Conservation (phyloP, 2,888 invertebrate species). For the Mongoloraphidia duomilia region DNA sequence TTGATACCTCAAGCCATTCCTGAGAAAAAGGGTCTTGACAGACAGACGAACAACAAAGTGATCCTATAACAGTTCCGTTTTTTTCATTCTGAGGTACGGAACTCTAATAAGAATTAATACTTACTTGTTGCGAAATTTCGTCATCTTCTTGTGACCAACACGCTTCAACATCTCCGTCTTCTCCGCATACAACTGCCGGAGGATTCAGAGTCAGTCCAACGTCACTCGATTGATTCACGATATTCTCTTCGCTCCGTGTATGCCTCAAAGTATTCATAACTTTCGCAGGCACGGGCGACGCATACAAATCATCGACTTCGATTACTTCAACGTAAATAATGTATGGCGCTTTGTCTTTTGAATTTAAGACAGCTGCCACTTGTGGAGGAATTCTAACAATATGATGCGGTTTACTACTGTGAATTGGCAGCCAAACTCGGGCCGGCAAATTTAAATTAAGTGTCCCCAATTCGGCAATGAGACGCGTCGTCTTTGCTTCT, state of each 20-base stretch:
- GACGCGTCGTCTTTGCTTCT: constrained; percentile 81
- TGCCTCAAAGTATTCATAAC: constrained; percentile 75
- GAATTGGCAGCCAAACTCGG: constrained; percentile 92
- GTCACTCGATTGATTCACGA: constrained; percentile 28
- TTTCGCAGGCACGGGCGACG: constrained; percentile 80
- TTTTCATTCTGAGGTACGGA: too few species aligned
- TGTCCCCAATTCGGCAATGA: constrained; percentile 84
- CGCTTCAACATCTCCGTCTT: constrained; percentile 48
- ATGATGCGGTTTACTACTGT: constrained; percentile 73
- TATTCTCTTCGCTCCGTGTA: constrained; percentile 88
- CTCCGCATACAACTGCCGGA: constrained; percentile 28
- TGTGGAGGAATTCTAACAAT: constrained; percentile 94
- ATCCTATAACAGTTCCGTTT: too few species aligned
- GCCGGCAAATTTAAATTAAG: constrained; percentile 96
- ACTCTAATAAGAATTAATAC: constrained; percentile 3
- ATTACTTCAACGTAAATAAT: constrained; percentile 95
- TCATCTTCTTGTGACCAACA: constrained; percentile 96
- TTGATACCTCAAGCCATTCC: too few species aligned
- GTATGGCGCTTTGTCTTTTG: constrained; percentile 98
- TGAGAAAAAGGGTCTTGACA: too few species aligned
- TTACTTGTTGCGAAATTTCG: constrained; percentile 68
- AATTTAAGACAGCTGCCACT: constrained; percentile 94
- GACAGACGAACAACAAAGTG: too few species aligned
- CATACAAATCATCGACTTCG: constrained; percentile 69
- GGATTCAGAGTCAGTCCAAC: constrained; percentile 15